Evolutionary conservation across 2,113 vertebrate genomes (phyloP).

Genomic region (Pelobates fuscus): DNA sequence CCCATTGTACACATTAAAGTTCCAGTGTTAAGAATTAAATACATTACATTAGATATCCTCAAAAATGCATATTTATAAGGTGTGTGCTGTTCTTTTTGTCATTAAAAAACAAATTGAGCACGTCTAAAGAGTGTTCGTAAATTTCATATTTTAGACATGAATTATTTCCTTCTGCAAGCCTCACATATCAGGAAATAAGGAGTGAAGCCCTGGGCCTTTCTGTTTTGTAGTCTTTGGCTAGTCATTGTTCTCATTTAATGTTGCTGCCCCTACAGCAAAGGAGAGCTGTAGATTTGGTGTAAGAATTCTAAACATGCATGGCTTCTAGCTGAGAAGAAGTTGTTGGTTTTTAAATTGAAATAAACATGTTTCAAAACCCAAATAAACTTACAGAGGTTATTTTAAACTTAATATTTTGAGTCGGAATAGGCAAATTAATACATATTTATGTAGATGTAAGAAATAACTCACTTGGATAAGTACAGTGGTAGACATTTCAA

Average conservation of each 20-base stretch:
- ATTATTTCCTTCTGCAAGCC: slow-evolving; percentile 24
- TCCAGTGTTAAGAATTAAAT: slow-evolving; percentile 20
- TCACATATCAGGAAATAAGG: slow-evolving; percentile 21
- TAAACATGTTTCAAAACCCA: not conserved
- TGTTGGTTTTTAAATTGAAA: not conserved
- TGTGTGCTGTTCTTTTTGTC: slow-evolving; percentile 35
- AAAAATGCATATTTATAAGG: slow-evolving; percentile 30
- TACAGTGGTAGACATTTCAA: too few relatives aligned
- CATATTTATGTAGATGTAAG: too few relatives aligned
- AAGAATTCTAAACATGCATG: slow-evolving; percentile 1
- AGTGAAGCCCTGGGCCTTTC: slow-evolving; percentile 4
- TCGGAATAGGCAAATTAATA: not conserved
- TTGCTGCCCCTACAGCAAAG: slow-evolving; percentile 11
- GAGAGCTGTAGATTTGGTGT: not conserved
- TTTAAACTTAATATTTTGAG: not conserved
- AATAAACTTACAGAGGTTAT: not conserved
- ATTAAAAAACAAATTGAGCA: slow-evolving; percentile 40
- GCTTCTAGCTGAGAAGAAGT: not conserved
- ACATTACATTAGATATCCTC: slow-evolving; percentile 14
- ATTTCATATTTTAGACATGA: slow-evolving; percentile 3
- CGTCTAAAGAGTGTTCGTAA: slow-evolving; percentile 2
- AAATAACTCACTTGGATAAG: too few relatives aligned
- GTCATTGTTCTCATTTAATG: slow-evolving; percentile 8
- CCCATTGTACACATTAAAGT: slow-evolving; percentile 7
- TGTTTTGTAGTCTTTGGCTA: not conserved